Conservation (phyloP, 1,140 invertebrate genomes). For the Lepidostoma basale region DNA sequence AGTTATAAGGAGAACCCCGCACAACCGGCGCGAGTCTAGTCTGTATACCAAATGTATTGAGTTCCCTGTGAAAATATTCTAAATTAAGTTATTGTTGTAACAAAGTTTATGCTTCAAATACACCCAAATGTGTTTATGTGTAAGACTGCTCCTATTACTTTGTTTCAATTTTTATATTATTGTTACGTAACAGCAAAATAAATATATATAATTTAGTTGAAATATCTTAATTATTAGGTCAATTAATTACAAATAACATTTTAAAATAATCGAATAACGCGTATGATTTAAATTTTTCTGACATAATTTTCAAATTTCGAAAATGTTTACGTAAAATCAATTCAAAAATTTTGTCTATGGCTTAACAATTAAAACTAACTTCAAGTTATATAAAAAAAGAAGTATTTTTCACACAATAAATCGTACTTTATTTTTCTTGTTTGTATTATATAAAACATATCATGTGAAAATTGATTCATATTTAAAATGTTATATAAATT, state of each 20-base stretch:
- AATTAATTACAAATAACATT: background rate
- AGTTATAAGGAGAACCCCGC: no score
- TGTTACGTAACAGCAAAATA: no score
- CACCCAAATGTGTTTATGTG: background rate
- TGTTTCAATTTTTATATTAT: background rate
- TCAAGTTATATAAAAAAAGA: no score
- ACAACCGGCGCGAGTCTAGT: slow-evolving; percentile 4
- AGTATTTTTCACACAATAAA: no score
- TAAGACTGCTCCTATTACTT: slow-evolving; percentile 1
- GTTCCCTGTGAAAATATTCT: slow-evolving; percentile 5
- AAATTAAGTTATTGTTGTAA: slow-evolving; percentile 5
- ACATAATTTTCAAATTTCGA: background rate
- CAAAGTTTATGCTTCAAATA: slow-evolving; percentile 3
- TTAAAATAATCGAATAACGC: background rate
- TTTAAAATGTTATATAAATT: no score
- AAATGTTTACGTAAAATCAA: background rate
- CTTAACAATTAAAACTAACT: no score
- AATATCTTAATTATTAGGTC: background rate
- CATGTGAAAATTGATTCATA: no score
- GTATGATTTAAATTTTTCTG: background rate
- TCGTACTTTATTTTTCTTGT: no score
- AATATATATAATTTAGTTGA: background rate
- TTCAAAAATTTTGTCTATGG: no score
- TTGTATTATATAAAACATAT: no score
- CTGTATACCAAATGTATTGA: slow-evolving; percentile 13